phyloP scores from a whole-genome alignment of 1,140 invertebrate genomes.

The Parasteatoda tepidariorum region DNA sequence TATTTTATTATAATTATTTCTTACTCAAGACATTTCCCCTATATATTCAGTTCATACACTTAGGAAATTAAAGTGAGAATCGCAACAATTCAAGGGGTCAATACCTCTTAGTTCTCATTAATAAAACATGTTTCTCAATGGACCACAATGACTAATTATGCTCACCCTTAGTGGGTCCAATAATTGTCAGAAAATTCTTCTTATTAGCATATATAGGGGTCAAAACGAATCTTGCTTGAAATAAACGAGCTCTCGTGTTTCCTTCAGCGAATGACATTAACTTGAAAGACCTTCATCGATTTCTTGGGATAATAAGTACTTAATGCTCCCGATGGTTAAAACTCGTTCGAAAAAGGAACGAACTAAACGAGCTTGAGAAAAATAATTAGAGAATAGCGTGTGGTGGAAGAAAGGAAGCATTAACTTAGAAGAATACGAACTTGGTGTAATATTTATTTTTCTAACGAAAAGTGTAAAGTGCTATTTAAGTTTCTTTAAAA shows the following conservation, averaged over 20 bases:
- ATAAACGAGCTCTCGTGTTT: conserved; percentile 6
- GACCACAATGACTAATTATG: not conserved
- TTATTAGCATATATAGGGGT: not conserved
- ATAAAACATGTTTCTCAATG: conserved; percentile 16
- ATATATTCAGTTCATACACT: no score
- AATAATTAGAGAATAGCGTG: conserved; percentile 18
- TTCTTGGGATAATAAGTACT: conserved; percentile 4
- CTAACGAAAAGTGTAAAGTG: not conserved
- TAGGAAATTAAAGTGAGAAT: no score
- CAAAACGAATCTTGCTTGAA: not conserved
- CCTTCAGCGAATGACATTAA: conserved; percentile 9
- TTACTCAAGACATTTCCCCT: no score
- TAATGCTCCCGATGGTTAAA: not conserved
- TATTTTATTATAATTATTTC: no score
- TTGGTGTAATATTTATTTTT: not conserved
- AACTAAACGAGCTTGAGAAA: conserved; percentile 13
- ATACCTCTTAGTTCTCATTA: conserved; percentile 7
- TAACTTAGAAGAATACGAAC: not conserved
- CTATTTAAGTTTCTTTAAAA: no score
- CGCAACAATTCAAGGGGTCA: not conserved
- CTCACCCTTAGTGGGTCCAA: not conserved
- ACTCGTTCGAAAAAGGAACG: not conserved
- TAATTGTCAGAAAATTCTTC: not conserved
- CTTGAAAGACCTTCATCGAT: not conserved
- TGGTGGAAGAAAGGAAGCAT: not conserved